Base-by-base conservation (phyloP, 2,797 vertebrate species). In the Mus minutoides region DNA sequence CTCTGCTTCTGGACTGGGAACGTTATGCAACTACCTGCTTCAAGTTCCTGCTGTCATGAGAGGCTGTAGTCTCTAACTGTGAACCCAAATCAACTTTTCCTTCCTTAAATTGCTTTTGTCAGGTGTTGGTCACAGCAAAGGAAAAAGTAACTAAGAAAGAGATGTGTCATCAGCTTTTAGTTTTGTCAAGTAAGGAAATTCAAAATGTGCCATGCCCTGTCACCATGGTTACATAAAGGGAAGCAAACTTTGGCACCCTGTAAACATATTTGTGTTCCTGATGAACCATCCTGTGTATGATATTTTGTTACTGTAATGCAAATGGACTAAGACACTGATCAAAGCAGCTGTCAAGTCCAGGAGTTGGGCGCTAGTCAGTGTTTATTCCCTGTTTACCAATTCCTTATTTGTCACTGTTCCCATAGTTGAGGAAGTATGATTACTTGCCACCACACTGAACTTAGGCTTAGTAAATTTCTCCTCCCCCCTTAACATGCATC, bases 171-270 rank as follows among this genome's bases (percentile, higher is more conserved):
- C 76, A 94, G 80, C 26, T 78, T 88, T 77, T 67, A 54, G 37
- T 95, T 95, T 86, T 87, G 29, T 31, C 54, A 88, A 64, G 26
- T 79, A 80, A 77, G 17, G 40, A n/a, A 26, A 64, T 79, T 67
- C 34, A 49, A 79, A 67, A 67, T 49, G 60, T 52, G n/a, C 6
- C 24, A 52, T 78, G 7, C 31, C 17, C 34, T 67, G 43, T 67
- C 76, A 37, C 46, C 10, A 7, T 40, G 46, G n/a, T 54, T 69
- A 26, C 76, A 90, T 40, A 54, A 73, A 34, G 26, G 29, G 21
- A 16, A n/a, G 19, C 31, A 56, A 49, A 62, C 40, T 46, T n/a
- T 89, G 34, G 12, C 26, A 46, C 17, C 29, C 73, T 84, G 52
- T 3, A 94, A 88, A 37, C 67, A 83, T 12, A 56, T 56, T 88